phyloP scores from a whole-genome alignment of 1,140 invertebrate species.

The Microplitis demolitor region DNA sequence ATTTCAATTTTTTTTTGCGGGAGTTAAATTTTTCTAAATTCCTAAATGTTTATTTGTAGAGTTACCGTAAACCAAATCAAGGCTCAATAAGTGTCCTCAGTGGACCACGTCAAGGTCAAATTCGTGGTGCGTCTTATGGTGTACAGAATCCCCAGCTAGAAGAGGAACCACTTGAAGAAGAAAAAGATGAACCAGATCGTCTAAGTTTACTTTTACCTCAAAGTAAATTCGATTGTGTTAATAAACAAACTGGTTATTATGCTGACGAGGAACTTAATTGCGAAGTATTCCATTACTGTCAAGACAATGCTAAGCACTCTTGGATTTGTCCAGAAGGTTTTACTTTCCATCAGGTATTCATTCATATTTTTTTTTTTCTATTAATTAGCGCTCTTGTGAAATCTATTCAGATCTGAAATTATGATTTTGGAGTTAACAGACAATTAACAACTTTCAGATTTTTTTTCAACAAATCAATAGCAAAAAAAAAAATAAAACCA shows the following conservation, averaged over 20 bases:
- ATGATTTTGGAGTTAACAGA: no score
- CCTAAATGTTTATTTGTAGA: not conserved
- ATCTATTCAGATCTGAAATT: no score
- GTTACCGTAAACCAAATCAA: conserved; percentile 34
- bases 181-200: conserved; percentile 85
- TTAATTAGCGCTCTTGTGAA: no score
- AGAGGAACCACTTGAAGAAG: conserved; percentile 69
- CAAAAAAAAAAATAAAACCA: no score
- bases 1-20: no score
- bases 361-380: not conserved
- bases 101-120: conserved; percentile 30
- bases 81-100: conserved; percentile 40
- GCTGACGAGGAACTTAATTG: conserved; percentile 87
- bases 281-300: conserved; percentile 94
- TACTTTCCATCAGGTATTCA: conserved; percentile 87
- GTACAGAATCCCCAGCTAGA: conserved; percentile 46
- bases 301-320: conserved; percentile 86
- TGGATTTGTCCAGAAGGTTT: conserved; percentile 94
- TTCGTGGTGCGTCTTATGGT: conserved; percentile 36
- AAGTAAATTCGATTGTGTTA: conserved; percentile 81
- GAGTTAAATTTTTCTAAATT: no score
- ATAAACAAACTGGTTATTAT: conserved; percentile 87
- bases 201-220: conserved; percentile 78
- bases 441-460: no score
- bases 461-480: no score